A percentile compares a stretch with the other conserved stretches of the same genome.
phyloP scores from a whole-genome alignment of 2,113 vertebrate genomes.

The Gymnocephalus cernua region DNA sequence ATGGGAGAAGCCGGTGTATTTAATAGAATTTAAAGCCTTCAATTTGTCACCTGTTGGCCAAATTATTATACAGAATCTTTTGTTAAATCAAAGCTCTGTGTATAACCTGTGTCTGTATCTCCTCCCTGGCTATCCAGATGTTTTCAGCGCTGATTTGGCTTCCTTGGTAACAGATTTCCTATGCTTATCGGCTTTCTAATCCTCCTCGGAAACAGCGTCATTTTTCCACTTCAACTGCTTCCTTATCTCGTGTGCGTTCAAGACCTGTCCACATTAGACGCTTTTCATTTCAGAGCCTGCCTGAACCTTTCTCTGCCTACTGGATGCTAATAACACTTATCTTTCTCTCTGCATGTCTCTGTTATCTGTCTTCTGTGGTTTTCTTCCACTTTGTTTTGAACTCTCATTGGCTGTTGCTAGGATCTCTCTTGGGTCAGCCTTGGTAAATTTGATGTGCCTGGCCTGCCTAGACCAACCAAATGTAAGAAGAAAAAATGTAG shows the following conservation, averaged over 20 bases:
- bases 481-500: background rate
- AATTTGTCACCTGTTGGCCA: background rate
- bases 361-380: constrained; percentile 2
- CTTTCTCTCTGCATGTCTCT: background rate
- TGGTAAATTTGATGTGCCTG: background rate
- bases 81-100: background rate
- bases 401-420: background rate
- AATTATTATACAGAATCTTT: background rate
- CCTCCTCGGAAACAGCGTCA: background rate
- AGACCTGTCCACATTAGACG: constrained; percentile 9
- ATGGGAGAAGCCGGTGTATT: background rate
- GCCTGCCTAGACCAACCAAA: background rate
- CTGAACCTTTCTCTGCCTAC: background rate
- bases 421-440: background rate
- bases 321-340: constrained; percentile 15
- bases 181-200: constrained; percentile 9
- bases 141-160: background rate
- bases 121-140: background rate
- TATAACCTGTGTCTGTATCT: background rate
- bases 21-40: background rate
- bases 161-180: constrained; percentile 21
- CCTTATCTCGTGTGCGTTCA: constrained; percentile 8
- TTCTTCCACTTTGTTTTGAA: constrained; percentile 25
- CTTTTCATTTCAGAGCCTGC: constrained; percentile 19
- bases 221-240: constrained; percentile 27